These are phyloP conservation scores for Hyla sarda DNA, from an alignment of 2,113 vertebrate species.

Conservation along the genomic window DNA sequence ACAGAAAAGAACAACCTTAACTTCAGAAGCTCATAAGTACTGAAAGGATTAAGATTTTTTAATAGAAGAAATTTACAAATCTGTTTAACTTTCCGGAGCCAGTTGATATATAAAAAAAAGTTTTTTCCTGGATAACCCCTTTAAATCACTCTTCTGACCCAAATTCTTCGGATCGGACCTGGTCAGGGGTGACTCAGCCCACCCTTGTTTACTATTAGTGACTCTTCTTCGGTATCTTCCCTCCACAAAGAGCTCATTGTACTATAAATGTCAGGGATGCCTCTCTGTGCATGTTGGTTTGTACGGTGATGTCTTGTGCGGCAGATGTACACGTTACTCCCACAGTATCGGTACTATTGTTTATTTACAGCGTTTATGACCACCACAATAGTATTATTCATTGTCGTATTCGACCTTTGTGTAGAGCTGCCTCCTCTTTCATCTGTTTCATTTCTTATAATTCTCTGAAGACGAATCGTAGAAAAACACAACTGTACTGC, in stretches of 20 bases:
- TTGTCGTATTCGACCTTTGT: background rate
- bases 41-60: too few species aligned
- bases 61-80: too few species aligned
- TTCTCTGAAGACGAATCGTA: background rate
- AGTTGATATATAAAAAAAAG: too few species aligned
- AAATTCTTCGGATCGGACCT: constrained; percentile 10
- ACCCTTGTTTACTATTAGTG: constrained; percentile 32
- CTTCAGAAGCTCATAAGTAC: too few species aligned
- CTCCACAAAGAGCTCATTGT: constrained; percentile 21
- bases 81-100: too few species aligned
- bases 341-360: background rate
- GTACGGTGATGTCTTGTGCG: background rate
- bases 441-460: background rate
- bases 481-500: background rate
- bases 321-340: constrained; percentile 14
- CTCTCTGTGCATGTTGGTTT: background rate
- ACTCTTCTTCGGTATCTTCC: constrained; percentile 13
- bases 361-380: background rate
- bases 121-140: too few species aligned
- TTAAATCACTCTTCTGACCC: background rate
- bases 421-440: background rate
- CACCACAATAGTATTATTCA: background rate
- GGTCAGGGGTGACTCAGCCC: constrained; percentile 26
- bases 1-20: too few species aligned
- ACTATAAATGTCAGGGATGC: constrained; percentile 5